phyloP scores from a whole-genome alignment of 2,113 vertebrate genomes.

The Salvelinus sp. region DNA sequence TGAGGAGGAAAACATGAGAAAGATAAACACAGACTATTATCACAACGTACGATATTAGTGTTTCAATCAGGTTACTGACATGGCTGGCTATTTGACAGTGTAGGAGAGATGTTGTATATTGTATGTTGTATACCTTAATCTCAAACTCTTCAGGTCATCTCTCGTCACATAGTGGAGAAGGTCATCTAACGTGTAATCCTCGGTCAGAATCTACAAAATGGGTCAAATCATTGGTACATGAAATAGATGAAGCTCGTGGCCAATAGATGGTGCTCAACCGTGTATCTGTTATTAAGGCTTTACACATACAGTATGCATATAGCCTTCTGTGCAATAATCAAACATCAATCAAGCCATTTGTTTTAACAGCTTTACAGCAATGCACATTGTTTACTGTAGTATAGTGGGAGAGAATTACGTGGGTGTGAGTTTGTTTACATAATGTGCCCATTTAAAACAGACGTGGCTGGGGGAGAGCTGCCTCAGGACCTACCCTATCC shows the following conservation, averaged over 20 bases:
- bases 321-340: not conserved
- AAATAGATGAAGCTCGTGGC: not conserved
- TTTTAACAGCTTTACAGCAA: not conserved
- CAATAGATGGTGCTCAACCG: not conserved
- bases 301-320: too few species aligned
- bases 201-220: conserved; percentile 74
- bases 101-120: not conserved
- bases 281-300: not conserved
- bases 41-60: not conserved
- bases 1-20: conserved; percentile 55
- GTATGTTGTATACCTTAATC: conserved; percentile 80
- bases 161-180: conserved; percentile 88
- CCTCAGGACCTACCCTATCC: conserved; percentile 77
- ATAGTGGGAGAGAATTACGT: not conserved
- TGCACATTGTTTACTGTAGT: not conserved
- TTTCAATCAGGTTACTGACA: not conserved
- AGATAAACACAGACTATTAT: conserved; percentile 3
- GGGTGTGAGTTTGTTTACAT: not conserved
- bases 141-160: conserved; percentile 92
- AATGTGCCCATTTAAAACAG: not conserved
- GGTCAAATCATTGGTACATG: not conserved
- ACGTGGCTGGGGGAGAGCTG: not conserved
- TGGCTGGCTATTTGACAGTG: not conserved
- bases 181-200: conserved; percentile 88
- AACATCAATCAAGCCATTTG: not conserved